Conservation (phyloP, 2,113 vertebrate genomes). For the Chaetorhynchus papuensis region DNA sequence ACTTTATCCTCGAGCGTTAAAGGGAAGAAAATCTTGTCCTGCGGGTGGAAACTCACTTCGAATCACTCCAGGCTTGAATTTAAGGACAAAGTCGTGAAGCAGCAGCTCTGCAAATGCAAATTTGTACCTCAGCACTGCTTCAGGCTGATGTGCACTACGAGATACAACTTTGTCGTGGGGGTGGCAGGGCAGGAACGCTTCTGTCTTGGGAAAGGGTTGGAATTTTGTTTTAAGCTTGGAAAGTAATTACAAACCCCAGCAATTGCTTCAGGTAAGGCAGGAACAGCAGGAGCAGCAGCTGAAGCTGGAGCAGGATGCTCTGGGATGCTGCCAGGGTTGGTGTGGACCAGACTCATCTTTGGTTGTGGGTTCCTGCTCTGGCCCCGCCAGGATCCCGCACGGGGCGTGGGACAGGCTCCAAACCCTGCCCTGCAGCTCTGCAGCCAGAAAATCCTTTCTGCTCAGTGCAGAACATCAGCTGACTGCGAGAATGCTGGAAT, state of each 20-base stretch:
- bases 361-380: neutral
- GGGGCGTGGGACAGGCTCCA: neutral
- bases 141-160: neutral
- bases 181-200: neutral
- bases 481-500: neutral
- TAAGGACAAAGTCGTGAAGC: neutral
- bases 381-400: accelerated
- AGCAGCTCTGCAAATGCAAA: neutral
- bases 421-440: neutral
- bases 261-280: neutral
- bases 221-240: neutral
- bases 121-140: neutral
- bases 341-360: accelerated
- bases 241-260: neutral
- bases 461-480: neutral
- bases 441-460: neutral
- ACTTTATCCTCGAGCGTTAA: neutral
- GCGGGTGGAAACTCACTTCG: neutral
- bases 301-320: neutral
- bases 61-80: neutral
- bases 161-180: neutral
- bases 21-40: neutral
- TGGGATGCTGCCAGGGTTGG: neutral
- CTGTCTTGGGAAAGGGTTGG: neutral
- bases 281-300: neutral